These are phyloP conservation scores for Nylanderia fulva DNA, from an alignment of 1,140 invertebrate genomes.

Conservation along the genomic window DNA sequence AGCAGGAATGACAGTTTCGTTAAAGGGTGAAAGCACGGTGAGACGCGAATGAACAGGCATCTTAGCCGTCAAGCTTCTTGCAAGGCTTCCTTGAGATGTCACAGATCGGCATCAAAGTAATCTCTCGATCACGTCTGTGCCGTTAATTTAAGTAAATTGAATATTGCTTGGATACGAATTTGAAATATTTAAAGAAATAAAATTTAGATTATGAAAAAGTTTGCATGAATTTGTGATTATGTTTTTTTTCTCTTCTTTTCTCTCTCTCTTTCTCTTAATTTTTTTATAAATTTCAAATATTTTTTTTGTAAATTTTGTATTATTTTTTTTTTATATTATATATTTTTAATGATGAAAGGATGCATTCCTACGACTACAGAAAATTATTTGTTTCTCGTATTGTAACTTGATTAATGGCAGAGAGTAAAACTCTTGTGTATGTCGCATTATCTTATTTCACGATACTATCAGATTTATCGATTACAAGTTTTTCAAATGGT, in stretches of 20 bases:
- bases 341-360: background rate
- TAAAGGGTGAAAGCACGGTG: background rate
- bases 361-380: background rate
- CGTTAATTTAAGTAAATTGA: background rate
- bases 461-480: background rate
- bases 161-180: background rate
- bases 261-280: too few relatives aligned
- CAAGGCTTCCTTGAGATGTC: background rate
- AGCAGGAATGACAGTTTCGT: constrained; percentile 31
- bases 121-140: background rate
- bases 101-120: background rate
- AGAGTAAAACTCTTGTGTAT: background rate
- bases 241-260: too few relatives aligned
- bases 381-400: background rate
- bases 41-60: constrained; percentile 2
- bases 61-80: background rate
- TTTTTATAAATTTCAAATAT: background rate
- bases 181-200: background rate
- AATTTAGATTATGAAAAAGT: background rate
- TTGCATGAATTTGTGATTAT: too few relatives aligned
- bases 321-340: background rate
- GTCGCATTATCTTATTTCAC: constrained; percentile 5
- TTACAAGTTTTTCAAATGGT: background rate
- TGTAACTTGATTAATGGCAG: background rate
- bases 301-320: background rate